These are phyloP conservation scores for Dryobota labecula DNA, from an alignment of 2,888 invertebrate species.

Conservation along the genomic window DNA sequence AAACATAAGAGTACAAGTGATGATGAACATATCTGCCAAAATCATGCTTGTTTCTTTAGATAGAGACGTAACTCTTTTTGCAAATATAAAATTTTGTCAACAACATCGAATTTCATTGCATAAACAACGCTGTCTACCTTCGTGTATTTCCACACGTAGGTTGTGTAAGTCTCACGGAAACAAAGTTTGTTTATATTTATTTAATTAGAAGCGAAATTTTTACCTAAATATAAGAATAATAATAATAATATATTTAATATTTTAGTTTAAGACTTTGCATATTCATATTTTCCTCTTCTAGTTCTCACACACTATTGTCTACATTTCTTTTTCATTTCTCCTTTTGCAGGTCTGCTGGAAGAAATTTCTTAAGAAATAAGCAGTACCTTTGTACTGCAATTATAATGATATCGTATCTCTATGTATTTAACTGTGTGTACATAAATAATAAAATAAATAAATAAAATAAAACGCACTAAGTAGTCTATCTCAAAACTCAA, in stretches of 20 bases:
- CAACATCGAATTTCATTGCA: slow-evolving; percentile 1
- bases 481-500: background rate
- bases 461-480: background rate
- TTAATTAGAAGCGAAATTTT: background rate
- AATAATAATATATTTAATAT: no score
- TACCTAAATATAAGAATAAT: no score
- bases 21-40: slow-evolving; percentile 15
- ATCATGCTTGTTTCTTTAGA: slow-evolving; percentile 18
- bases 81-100: slow-evolving; percentile 16
- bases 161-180: background rate
- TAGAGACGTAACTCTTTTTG: background rate
- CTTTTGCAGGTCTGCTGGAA: no score
- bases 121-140: slow-evolving; percentile 9
- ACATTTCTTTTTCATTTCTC: no score
- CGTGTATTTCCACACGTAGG: slow-evolving; percentile 3
- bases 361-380: no score
- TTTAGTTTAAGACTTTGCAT: no score
- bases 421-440: no score
- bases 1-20: slow-evolving; percentile 11
- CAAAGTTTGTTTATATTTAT: slow-evolving; percentile 15
- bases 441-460: no score
- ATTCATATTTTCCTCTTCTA: no score
- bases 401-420: no score
- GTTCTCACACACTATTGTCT: no score
- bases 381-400: no score